phyloP scores from a whole-genome alignment of 2,888 invertebrate species.

The Phyto melanocephala region DNA sequence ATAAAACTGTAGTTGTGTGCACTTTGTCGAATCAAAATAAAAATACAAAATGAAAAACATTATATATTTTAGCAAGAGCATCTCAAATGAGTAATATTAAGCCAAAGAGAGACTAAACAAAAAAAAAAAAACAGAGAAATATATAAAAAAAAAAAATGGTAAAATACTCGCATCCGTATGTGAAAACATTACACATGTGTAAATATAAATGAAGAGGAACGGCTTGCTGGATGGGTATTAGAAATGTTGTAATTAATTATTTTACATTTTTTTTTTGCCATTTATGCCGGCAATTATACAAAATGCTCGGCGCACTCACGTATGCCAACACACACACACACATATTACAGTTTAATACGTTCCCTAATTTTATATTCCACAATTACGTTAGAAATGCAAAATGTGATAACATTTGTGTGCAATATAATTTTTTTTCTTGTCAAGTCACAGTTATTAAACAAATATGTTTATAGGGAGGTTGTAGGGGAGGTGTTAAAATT shows the following conservation, averaged over 20 bases:
- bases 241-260: conserved; percentile 53
- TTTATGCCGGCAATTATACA: conserved; percentile 46
- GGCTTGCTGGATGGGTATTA: not conserved
- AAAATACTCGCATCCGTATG: not conserved
- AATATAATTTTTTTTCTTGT: not conserved
- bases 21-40: conserved; percentile 22
- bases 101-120: not conserved
- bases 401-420: not conserved
- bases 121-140: not conserved
- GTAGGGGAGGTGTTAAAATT: not conserved
- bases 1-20: not conserved
- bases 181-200: not conserved
- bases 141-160: not conserved
- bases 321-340: not conserved
- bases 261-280: conserved; percentile 47
- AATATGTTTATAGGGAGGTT: not conserved
- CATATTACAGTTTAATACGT: not conserved
- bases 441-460: not conserved
- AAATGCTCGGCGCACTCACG: not conserved
- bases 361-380: not conserved
- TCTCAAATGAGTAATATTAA: not conserved
- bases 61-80: conserved; percentile 25
- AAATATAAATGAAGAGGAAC: not conserved
- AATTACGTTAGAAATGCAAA: not conserved
- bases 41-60: conserved; percentile 23